Conservation (phyloP, 2,888 invertebrate species). For the Anorthoa munda region DNA sequence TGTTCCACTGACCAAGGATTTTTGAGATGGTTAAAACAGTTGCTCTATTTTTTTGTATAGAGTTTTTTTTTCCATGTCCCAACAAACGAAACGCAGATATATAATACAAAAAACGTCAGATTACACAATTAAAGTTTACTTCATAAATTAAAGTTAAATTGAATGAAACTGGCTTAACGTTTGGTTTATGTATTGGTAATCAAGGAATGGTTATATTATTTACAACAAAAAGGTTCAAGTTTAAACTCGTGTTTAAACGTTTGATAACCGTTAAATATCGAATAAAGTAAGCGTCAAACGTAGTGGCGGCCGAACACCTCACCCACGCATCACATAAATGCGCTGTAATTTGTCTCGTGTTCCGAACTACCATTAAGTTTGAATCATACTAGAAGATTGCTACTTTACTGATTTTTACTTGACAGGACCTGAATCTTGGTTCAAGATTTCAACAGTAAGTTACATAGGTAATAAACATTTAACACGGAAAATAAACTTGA, state of each 20-base stretch:
- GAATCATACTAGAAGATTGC: background rate
- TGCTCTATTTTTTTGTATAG: background rate
- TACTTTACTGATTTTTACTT: background rate
- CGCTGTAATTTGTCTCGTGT: background rate
- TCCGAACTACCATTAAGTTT: background rate
- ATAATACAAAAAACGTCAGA: slow-evolving; percentile 45
- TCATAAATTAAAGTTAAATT: slow-evolving; percentile 65
- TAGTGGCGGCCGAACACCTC: background rate
- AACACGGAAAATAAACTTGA: slow-evolving; percentile 18
- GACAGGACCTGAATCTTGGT: background rate
- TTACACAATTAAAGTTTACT: slow-evolving; percentile 45
- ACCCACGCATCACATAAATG: background rate
- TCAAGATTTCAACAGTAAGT: background rate
- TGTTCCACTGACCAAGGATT: slow-evolving; percentile 20
- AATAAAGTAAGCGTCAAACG: background rate
- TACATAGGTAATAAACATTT: background rate
- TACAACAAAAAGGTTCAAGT: slow-evolving; percentile 40
- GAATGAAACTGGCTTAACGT: slow-evolving; percentile 82
- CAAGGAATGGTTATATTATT: slow-evolving; percentile 74
- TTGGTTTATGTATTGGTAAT: slow-evolving; percentile 82
- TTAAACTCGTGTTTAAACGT: slow-evolving; percentile 9
- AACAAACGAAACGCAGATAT: slow-evolving; percentile 36
- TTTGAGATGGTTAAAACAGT: background rate
- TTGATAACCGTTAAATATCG: too few species aligned
- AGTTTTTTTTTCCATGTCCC: background rate